Evolutionary conservation across 2,888 invertebrate genomes (phyloP).

Genomic region (Apoda limacodes): DNA sequence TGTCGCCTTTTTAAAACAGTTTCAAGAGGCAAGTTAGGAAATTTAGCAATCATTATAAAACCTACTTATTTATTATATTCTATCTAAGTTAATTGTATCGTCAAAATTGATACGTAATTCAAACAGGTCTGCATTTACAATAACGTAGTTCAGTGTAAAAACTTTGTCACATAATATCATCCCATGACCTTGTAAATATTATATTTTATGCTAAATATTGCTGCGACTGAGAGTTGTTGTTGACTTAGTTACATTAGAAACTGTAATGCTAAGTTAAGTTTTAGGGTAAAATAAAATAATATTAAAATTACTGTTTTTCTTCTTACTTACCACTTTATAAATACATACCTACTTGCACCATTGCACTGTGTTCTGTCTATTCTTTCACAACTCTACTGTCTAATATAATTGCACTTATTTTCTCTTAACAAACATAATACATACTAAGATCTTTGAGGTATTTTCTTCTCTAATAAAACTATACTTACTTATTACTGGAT

Average conservation of each 20-base stretch:
- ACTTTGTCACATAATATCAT: constrained; percentile 27
- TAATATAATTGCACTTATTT: constrained; percentile 42
- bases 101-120: constrained; percentile 12
- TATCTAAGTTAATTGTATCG: constrained; percentile 3
- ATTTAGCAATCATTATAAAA: constrained; percentile 45
- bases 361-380: constrained; percentile 41
- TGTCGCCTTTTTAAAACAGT: constrained; percentile 46
- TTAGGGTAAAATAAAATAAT: constrained; percentile 69
- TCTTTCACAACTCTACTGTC: constrained; percentile 39
- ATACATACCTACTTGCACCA: constrained; percentile 27
- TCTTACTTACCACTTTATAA: too few relatives aligned
- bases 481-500: constrained; percentile 22
- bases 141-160: constrained; percentile 38
- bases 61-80: too few relatives aligned
- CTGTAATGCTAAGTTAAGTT: constrained; percentile 68
- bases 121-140: constrained; percentile 52
- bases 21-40: constrained; percentile 49
- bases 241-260: constrained; percentile 66
- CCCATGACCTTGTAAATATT: constrained; percentile 58
- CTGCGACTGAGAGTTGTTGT: constrained; percentile 66
- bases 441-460: constrained; percentile 39
- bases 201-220: constrained; percentile 55
- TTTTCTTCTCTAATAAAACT: constrained; percentile 23
- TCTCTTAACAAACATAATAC: constrained; percentile 45
- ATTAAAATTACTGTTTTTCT: too few relatives aligned